Conservation (phyloP, 2,113 vertebrate species). For the Phycodurus eques region DNA sequence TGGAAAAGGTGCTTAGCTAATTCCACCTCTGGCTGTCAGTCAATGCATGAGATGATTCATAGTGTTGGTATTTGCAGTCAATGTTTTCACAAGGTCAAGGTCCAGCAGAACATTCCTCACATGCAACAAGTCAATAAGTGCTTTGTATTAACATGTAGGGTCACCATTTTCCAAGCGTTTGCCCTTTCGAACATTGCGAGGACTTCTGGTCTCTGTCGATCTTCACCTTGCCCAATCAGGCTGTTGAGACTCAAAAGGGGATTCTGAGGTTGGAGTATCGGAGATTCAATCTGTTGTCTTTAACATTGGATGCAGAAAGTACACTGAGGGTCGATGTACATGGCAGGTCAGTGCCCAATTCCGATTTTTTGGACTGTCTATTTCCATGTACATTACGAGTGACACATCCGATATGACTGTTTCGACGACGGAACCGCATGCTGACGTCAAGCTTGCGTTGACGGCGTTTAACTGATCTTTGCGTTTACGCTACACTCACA, state of each 20-base stretch:
- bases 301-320: neutral
- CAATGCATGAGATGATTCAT: constrained; percentile 42
- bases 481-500: neutral
- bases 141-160: neutral
- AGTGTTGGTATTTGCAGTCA: constrained; percentile 29
- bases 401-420: neutral
- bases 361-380: neutral
- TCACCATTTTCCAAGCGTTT: neutral
- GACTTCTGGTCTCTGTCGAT: neutral
- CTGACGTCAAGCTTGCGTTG: neutral
- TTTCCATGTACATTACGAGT: neutral
- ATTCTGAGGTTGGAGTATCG: neutral
- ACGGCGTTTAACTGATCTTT: neutral
- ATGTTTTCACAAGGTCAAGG: constrained; percentile 20
- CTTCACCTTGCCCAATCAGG: neutral
- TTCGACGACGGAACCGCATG: neutral
- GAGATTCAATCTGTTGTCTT: neutral
- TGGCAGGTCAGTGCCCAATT: no score
- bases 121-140: constrained; percentile 16
- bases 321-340: neutral
- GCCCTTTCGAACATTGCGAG: neutral
- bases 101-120: constrained; percentile 15
- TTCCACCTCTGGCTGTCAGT: constrained; percentile 41
- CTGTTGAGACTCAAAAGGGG: neutral
- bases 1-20: constrained; percentile 12